phyloP scores from a whole-genome alignment of 2,888 invertebrate genomes.

The Tipula helvola region DNA sequence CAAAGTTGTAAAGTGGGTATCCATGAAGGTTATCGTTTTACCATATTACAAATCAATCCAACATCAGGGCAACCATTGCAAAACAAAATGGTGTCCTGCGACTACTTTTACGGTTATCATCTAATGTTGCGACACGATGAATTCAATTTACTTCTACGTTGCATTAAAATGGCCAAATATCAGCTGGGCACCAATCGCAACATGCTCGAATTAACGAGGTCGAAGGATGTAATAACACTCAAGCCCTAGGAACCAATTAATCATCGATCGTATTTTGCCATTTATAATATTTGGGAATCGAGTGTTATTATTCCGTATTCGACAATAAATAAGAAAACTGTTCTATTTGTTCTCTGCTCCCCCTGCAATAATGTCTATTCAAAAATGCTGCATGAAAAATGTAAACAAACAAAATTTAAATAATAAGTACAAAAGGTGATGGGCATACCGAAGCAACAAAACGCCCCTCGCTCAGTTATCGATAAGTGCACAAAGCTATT shows the following conservation, averaged over 20 bases:
- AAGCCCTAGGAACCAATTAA: conserved; percentile 67
- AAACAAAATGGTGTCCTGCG: too few species aligned
- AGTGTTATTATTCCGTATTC: conserved; percentile 75
- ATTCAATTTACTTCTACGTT: too few species aligned
- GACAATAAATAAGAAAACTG: conserved; percentile 78
- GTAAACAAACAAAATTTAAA: conserved; percentile 84
- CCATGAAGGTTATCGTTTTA: too few species aligned
- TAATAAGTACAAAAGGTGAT: conserved; percentile 80
- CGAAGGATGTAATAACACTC: conserved; percentile 77
- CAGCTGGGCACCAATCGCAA: conserved; percentile 15
- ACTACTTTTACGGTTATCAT: too few species aligned
- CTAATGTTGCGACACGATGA: too few species aligned
- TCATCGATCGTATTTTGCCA: conserved; percentile 80
- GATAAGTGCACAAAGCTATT: conserved; percentile 88
- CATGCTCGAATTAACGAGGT: conserved; percentile 45
- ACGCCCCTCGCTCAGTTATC: conserved; percentile 77
- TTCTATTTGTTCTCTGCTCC: conserved; percentile 75
- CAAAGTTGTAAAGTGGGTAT: too few species aligned
- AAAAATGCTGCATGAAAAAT: conserved; percentile 49
- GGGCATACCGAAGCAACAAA: conserved; percentile 81
- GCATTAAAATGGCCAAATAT: conserved; percentile 31
- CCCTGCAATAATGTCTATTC: conserved; percentile 83
- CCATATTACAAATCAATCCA: too few species aligned
- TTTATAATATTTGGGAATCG: conserved; percentile 76
- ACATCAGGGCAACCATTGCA: too few species aligned